phyloP scores from a whole-genome alignment of 2,113 vertebrate genomes.

The Enhydra lutris region DNA sequence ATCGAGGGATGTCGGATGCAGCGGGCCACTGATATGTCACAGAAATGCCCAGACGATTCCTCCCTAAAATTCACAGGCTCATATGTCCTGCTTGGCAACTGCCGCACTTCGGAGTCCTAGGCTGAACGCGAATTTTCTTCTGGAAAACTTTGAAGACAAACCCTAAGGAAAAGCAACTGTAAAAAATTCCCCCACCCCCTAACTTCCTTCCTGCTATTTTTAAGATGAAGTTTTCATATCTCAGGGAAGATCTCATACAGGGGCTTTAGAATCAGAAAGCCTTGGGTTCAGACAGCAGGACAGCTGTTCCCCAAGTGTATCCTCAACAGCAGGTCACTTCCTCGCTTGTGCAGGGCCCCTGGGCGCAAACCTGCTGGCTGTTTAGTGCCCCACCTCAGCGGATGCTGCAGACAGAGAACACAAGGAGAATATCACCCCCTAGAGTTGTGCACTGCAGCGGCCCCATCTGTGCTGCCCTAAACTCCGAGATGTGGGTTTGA shows the following conservation, averaged over 20 bases:
- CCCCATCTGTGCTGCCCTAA: rapidly evolving
- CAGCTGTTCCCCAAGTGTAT: background rate
- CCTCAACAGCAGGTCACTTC: background rate
- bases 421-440: rapidly evolving
- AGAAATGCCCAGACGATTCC: constrained; percentile 50
- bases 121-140: background rate
- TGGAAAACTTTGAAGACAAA: constrained; percentile 25
- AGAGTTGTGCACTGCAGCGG: rapidly evolving
- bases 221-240: background rate
- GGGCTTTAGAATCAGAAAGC: background rate
- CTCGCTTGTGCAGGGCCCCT: background rate
- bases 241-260: background rate
- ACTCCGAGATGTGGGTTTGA: background rate
- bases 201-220: background rate
- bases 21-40: constrained; percentile 31
- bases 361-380: background rate
- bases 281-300: background rate
- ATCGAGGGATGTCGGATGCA: constrained; percentile 65
- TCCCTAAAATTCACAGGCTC: constrained; percentile 70
- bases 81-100: constrained; percentile 29
- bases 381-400: rapidly evolving
- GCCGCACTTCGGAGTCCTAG: background rate
- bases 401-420: rapidly evolving
- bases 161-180: background rate
- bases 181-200: background rate